Evolutionary conservation across 2,888 invertebrate species (phyloP), one percentile per base, ranked within the genome.

Genomic region (Pachliopta kotzebuea): DNA sequence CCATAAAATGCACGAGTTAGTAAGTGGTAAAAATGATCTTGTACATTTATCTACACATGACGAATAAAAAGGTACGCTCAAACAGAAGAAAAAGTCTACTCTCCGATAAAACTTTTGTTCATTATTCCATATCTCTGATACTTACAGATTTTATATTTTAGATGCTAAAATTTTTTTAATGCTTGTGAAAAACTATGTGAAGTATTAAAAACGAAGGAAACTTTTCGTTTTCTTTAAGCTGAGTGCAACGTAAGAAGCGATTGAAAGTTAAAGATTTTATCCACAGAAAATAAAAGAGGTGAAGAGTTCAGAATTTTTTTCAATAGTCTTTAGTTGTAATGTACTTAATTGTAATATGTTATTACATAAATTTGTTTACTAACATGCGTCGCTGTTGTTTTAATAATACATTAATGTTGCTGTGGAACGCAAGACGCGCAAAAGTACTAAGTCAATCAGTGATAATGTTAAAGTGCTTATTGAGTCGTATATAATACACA

Each of bases 121-220:
- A 23, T 23, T 52, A 14, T 52, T 52, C 23, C 4, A 20, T 23
- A 20, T 23, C 21, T 23, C 52, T 52, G 20, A 52, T 52, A 18
- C 20, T 76, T 77, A 76, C 76, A 81, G 83, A 37, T 37, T 37
- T 37, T 37, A 37, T 14, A 37, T 37, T 37, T 37, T 37, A 37
- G 37, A 37, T 4, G 14, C 9, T 11, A 37, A 11, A 37, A 37
- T 14, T 11, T 37, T 37, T 37, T 14, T 14, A 37, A 14, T 37
- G 37, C 37, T 37, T 11, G 37, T 37, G 14, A 2, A 45, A 45
- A n/a, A 45, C 18, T n/a, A 45, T n/a, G 45, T 45, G 45, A n/a
- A 45, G n/a, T 45, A n/a, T 45, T 45, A 45, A 45, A 18, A 45
- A 6, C 18, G 18, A 6, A 45, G n/a, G 11, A n/a, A 45, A 45